These are phyloP conservation scores for Perca flavescens DNA, from an alignment of 2,113 vertebrate species.

Conservation along the genomic window DNA sequence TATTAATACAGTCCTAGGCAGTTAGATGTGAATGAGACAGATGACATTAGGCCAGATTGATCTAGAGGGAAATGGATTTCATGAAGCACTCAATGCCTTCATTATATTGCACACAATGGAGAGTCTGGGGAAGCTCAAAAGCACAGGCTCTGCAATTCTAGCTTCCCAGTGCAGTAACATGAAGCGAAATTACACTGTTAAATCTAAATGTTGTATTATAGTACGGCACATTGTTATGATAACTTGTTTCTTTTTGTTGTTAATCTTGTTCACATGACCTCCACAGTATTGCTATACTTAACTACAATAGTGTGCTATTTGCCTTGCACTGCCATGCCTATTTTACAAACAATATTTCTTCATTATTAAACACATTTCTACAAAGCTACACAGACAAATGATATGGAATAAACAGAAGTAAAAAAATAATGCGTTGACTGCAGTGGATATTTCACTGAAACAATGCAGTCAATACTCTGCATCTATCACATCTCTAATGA, in stretches of 20 bases:
- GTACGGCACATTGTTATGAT: conserved; percentile 4
- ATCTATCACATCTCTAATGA: conserved; percentile 44
- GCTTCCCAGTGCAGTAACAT: conserved; percentile 11
- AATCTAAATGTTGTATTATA: conserved; percentile 27
- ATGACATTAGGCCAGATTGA: conserved; percentile 90
- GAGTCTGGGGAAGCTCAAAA: conserved; percentile 43
- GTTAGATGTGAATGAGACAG: conserved; percentile 87
- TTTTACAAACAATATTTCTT: neutral
- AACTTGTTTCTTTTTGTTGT: neutral
- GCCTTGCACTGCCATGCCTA: neutral
- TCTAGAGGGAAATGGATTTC: conserved; percentile 86
- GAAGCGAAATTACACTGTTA: conserved; percentile 47
- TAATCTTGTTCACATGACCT: conserved; percentile 13
- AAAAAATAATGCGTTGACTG: conserved; percentile 13
- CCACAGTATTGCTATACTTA: conserved; percentile 2
- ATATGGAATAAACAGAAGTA: neutral
- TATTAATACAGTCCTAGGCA: conserved; percentile 87
- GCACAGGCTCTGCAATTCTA: conserved; percentile 41
- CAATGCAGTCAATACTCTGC: conserved; percentile 56
- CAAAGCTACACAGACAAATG: conserved; percentile 7
- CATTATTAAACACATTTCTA: conserved; percentile 7
- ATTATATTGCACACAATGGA: conserved; percentile 79
- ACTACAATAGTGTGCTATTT: neutral
- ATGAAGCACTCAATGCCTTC: conserved; percentile 82
- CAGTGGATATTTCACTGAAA: conserved; percentile 46